Evolutionary conservation across 1,140 invertebrate species (phyloP).

Genomic region (Rhyacophila brunnea): DNA sequence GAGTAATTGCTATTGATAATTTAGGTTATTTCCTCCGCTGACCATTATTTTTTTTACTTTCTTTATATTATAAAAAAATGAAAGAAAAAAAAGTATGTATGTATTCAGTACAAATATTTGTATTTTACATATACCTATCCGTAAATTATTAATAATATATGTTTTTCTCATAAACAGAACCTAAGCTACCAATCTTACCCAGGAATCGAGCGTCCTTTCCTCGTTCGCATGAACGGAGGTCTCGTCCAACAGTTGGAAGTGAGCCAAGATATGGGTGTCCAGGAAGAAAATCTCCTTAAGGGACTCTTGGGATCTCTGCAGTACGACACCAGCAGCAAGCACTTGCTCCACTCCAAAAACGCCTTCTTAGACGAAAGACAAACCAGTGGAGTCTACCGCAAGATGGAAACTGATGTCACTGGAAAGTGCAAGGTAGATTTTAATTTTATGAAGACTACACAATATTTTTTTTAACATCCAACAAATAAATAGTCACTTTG

Average conservation of each 20-base stretch:
- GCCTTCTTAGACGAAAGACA: slow-evolving; percentile 53
- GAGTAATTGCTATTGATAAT: neutral
- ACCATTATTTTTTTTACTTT: too few relatives aligned
- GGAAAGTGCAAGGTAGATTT: slow-evolving; percentile 59
- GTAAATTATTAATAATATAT: too few relatives aligned
- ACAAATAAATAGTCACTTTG: too few relatives aligned
- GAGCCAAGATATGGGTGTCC: slow-evolving; percentile 51
- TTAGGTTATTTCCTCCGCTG: too few relatives aligned
- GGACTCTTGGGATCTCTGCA: slow-evolving; percentile 59
- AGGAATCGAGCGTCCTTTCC: slow-evolving; percentile 58
- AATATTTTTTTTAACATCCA: too few relatives aligned
- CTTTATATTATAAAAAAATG: too few relatives aligned
- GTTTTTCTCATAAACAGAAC: slow-evolving; percentile 31
- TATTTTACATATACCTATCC: too few relatives aligned
- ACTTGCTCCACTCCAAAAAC: slow-evolving; percentile 45
- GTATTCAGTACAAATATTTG: too few relatives aligned
- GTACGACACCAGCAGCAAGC: slow-evolving; percentile 53
- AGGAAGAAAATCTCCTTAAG: slow-evolving; percentile 62
- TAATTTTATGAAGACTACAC: too few relatives aligned
- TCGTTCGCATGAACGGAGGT: slow-evolving; percentile 60
- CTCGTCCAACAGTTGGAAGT: slow-evolving; percentile 57
- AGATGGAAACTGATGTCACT: slow-evolving; percentile 67
- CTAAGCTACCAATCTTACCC: slow-evolving; percentile 54
- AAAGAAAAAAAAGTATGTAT: too few relatives aligned
- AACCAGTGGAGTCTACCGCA: slow-evolving; percentile 57